These are phyloP conservation scores for Chesias legatella DNA, from an alignment of 2,888 invertebrate genomes.

Conservation along the genomic window DNA sequence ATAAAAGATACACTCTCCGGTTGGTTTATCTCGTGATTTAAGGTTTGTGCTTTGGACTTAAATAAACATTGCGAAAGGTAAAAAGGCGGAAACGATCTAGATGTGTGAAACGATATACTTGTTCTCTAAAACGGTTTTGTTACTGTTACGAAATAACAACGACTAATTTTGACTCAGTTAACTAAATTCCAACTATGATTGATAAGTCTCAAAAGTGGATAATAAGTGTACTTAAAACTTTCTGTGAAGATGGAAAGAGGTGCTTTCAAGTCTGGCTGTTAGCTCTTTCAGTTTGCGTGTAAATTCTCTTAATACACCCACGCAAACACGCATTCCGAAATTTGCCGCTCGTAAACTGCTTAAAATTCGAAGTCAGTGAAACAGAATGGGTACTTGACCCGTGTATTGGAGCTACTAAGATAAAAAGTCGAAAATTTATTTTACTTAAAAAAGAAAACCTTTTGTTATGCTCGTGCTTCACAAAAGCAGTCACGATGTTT, in stretches of 20 bases:
- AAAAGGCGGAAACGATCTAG: slow-evolving; percentile 9
- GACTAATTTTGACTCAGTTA: too few species aligned
- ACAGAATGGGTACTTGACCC: slow-evolving; percentile 14
- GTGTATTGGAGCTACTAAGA: slow-evolving; percentile 8
- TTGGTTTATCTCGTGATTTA: slow-evolving; percentile 19
- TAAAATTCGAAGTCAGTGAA: slow-evolving; percentile 10
- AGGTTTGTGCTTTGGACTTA: slow-evolving; percentile 18
- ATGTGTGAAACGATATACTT: too few species aligned
- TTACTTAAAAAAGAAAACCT: slow-evolving; percentile 14
- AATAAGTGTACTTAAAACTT: too few species aligned
- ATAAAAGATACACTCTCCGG: slow-evolving; percentile 2
- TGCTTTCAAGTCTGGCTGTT: too few species aligned
- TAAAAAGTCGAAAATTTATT: slow-evolving; percentile 17
- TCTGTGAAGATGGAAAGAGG: too few species aligned
- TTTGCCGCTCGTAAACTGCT: not conserved
- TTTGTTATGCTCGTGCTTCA: slow-evolving; percentile 28
- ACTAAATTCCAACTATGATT: too few species aligned
- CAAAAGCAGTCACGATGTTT: slow-evolving; percentile 55
- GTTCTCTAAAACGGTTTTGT: too few species aligned
- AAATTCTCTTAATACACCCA: too few species aligned
- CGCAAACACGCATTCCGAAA: not conserved
- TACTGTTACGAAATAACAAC: too few species aligned
- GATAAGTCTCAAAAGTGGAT: too few species aligned
- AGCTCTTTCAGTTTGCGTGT: too few species aligned
- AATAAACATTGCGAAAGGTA: slow-evolving; percentile 17